These are phyloP conservation scores for Amphibalanus amphitrite DNA, from an alignment of 1,140 invertebrate genomes.

Conservation along the genomic window DNA sequence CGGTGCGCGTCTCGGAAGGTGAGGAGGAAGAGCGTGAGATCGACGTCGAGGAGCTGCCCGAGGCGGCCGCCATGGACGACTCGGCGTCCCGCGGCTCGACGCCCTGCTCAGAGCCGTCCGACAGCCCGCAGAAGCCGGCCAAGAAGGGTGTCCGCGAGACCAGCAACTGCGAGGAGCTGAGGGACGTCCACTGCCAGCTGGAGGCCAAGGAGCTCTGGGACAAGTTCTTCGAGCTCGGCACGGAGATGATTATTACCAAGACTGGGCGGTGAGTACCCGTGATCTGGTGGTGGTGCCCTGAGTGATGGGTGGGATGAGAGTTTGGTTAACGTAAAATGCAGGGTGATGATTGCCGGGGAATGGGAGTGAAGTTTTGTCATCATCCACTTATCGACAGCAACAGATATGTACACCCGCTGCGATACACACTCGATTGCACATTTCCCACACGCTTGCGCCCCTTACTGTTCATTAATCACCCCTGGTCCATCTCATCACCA, in stretches of 20 bases:
- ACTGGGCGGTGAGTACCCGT: slow-evolving; percentile 71
- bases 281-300: too few species aligned
- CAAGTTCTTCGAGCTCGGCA: slow-evolving; percentile 85
- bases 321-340: too few species aligned
- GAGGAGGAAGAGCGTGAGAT: slow-evolving; percentile 10
- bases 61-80: slow-evolving; percentile 6
- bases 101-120: slow-evolving; percentile 13
- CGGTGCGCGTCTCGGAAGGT: background rate
- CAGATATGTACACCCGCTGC: too few species aligned
- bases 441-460: too few species aligned
- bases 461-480: too few species aligned
- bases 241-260: slow-evolving; percentile 99
- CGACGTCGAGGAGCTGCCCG: slow-evolving; percentile 14
- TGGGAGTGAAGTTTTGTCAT: too few species aligned
- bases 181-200: slow-evolving; percentile 66
- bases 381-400: too few species aligned
- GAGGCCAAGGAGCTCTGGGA: slow-evolving; percentile 85
- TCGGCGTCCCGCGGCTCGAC: slow-evolving; percentile 11
- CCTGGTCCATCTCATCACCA: too few species aligned
- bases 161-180: slow-evolving; percentile 39
- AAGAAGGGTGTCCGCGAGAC: slow-evolving; percentile 15
- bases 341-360: too few species aligned
- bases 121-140: slow-evolving; percentile 11
- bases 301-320: too few species aligned
- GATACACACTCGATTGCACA: too few species aligned